These are phyloP conservation scores for Archocentrus centrarchus DNA, from an alignment of 2,113 vertebrate species.

Conservation along the genomic window DNA sequence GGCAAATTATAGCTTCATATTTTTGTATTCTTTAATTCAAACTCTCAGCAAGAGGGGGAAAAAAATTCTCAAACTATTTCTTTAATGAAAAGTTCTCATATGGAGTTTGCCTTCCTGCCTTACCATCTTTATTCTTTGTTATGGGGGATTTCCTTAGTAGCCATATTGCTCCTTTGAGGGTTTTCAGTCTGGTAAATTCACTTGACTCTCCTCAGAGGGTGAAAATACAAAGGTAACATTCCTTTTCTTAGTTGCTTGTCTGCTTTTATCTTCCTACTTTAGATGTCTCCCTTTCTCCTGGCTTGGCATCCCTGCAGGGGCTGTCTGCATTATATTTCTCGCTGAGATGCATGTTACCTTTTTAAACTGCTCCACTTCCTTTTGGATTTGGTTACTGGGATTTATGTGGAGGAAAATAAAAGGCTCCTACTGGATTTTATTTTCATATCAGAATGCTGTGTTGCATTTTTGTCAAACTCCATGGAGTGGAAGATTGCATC, in stretches of 20 bases:
- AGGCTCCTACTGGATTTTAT: not conserved
- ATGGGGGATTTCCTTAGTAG: not conserved
- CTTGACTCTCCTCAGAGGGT: slow-evolving; percentile 6
- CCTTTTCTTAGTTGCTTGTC: slow-evolving; percentile 3
- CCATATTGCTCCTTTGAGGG: not conserved
- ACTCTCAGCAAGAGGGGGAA: not conserved
- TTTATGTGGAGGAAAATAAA: not conserved
- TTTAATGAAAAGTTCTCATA: not conserved
- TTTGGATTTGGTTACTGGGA: slow-evolving; percentile 38
- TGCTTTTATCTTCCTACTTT: not conserved
- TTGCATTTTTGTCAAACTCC: not conserved
- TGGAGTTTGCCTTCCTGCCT: not conserved
- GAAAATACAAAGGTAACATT: not conserved
- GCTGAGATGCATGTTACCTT: slow-evolving; percentile 27
- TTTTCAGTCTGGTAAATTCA: slow-evolving; percentile 39
- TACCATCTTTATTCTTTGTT: not conserved
- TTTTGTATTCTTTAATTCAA: not conserved
- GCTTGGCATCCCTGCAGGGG: slow-evolving; percentile 3
- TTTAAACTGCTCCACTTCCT: slow-evolving; percentile 7
- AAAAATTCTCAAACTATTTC: not conserved
- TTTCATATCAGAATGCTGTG: not conserved
- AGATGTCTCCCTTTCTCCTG: slow-evolving; percentile 3
- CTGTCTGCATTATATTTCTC: slow-evolving; percentile 47
- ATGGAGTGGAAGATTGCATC: slow-evolving; percentile 11
- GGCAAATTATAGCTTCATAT: not conserved